Base-by-base conservation (phyloP, 2,797 vertebrate genomes). In the Lutjanus campechanus region DNA sequence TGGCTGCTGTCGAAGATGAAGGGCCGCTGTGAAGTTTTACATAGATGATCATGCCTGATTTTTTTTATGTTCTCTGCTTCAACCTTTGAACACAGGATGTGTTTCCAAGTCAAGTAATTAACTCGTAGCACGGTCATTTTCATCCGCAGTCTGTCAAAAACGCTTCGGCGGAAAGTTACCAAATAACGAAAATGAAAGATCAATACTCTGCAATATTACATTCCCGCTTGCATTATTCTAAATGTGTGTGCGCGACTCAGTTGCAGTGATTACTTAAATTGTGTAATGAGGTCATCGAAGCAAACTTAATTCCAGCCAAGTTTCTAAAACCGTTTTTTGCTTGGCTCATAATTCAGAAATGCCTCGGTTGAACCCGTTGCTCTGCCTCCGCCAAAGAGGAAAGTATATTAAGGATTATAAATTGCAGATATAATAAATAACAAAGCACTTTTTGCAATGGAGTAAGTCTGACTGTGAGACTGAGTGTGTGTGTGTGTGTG, bases 71-170 rank as follows among this genome's bases (percentile, higher is more conserved):
- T 72, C 89, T 81, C 79, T 82, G 71, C 75, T 89, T 54, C 75
- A 89, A 84, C 86, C 91, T 95, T 95, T 95, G 91, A 96, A 95
- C 90, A 89, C 89, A 94, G 93, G 93, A 95, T 94, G 92, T 92
- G 83, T 90, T 92, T 91, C 86, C 77, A 78, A 86, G 89, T 92
- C 79, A 40, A 85, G 91, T 90, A 91, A 91, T 93, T 93, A 90
- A 89, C 89, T 93, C 69, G 49, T 84, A 75, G 86, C 79, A 77
- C 55, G 20, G 82, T 70, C 89, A 80, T 91, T 92, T 88, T 90
- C 79, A 83, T 91, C 85, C 65, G 44, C 65, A 81, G 77, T 71
- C 82, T 81, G 83, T 88, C 81, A 81, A 67, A 36, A 66, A 71
- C 11, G 16, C 69, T 50, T 74, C 2, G 60, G 67, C 19, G 50